Conservation (phyloP, 2,888 invertebrate species). For the Agonopterix arenella region DNA sequence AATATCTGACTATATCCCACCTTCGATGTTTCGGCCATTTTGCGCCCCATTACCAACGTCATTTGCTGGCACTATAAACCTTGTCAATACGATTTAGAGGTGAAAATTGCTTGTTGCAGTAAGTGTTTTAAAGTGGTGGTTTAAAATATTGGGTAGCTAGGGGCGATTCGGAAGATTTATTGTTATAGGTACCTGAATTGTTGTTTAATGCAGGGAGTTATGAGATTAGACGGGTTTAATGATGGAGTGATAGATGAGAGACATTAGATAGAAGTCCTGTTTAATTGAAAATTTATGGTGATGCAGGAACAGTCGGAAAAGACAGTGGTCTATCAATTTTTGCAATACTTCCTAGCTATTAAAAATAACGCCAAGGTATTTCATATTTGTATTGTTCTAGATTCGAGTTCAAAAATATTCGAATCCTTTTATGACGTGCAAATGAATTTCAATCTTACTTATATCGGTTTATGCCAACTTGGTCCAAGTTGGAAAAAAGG, state of each 20-base stretch:
- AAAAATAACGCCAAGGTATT: no score
- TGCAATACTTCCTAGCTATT: no score
- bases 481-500: no score
- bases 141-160: constrained; percentile 37
- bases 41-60: constrained; percentile 15
- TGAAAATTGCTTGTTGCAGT: constrained; percentile 12
- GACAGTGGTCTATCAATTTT: no score
- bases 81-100: constrained; percentile 14
- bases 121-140: constrained; percentile 18
- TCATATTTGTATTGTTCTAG: no score
- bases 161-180: constrained; percentile 61
- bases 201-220: constrained; percentile 56
- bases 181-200: constrained; percentile 55
- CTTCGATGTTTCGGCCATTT: constrained; percentile 51
- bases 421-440: no score
- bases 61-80: background rate
- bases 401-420: no score
- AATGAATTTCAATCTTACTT: no score
- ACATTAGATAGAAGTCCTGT: background rate
- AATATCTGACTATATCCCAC: constrained; percentile 45
- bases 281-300: no score
- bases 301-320: no score
- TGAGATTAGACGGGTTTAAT: constrained; percentile 42
- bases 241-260: constrained; percentile 21
- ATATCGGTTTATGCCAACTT: no score